Percentiles rank a stretch among this genome's conserved stretches.
Evolutionary conservation across 2,888 invertebrate genomes (phyloP).

Genomic region (Ctena decussata): DNA sequence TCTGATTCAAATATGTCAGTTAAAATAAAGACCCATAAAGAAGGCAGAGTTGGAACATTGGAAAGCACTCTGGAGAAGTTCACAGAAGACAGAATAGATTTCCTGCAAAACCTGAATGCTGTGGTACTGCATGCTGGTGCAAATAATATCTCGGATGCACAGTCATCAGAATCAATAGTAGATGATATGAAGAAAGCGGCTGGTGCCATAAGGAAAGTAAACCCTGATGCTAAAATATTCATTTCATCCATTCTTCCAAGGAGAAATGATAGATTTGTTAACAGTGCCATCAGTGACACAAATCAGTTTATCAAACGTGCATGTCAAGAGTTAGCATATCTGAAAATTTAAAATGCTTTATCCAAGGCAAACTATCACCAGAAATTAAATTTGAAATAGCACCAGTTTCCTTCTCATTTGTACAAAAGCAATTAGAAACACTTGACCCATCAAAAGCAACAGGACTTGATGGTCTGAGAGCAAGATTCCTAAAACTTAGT

Average conservation of each 20-base stretch:
- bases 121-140: too few relatives aligned
- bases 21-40: neutral
- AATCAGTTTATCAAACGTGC: too few relatives aligned
- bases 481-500: neutral
- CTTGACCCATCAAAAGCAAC: too few relatives aligned
- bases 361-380: neutral
- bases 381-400: neutral
- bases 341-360: neutral
- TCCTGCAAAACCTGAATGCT: neutral
- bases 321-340: too few relatives aligned
- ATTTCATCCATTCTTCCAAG: neutral
- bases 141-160: neutral
- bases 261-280: neutral
- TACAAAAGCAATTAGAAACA: neutral
- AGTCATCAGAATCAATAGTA: neutral
- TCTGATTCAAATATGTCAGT: neutral
- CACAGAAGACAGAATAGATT: neutral
- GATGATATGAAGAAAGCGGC: neutral
- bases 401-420: neutral
- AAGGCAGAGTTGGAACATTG: neutral
- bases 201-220: neutral
- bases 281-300: too few relatives aligned
- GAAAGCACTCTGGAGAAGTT: neutral
- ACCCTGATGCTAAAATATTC: neutral
- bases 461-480: slow-evolving; percentile 13